Evolutionary conservation across 1,140 invertebrate genomes (phyloP).

Genomic region (Drosophila oshimai): DNA sequence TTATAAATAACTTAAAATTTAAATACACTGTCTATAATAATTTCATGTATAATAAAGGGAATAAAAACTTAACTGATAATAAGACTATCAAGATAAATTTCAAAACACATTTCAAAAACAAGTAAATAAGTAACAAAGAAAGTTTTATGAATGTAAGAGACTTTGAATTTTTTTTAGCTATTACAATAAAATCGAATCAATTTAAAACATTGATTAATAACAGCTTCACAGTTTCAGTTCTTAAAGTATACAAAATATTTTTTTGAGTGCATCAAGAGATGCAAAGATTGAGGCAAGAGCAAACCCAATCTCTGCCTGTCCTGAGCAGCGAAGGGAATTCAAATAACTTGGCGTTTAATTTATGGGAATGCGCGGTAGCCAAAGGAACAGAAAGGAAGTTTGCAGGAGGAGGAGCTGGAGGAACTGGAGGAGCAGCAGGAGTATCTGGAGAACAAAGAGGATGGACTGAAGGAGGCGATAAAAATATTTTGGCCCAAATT

Average conservation of each 20-base stretch:
- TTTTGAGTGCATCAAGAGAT: neutral
- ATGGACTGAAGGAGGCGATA: conserved; percentile 48
- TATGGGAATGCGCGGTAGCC: conserved; percentile 78
- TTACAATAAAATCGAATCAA: too few relatives aligned
- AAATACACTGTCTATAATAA: neutral
- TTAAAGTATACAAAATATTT: neutral
- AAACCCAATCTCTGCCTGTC: conserved; percentile 41
- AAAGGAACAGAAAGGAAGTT: conserved; percentile 35
- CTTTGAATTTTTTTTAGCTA: too few relatives aligned
- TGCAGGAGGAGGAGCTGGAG: neutral
- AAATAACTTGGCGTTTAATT: conserved; percentile 81
- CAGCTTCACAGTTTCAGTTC: neutral
- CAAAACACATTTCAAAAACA: too few relatives aligned
- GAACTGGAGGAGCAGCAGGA: neutral
- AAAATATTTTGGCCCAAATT: conserved; percentile 80
- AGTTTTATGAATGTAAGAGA: too few relatives aligned
- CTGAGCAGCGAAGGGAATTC: conserved; percentile 54
- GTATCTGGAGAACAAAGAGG: neutral
- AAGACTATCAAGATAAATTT: neutral
- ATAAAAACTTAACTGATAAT: neutral
- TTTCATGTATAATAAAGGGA: too few relatives aligned
- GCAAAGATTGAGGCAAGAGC: conserved; percentile 27
- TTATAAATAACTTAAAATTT: neutral
- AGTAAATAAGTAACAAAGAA: too few relatives aligned
- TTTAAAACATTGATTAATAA: too few relatives aligned